These are phyloP conservation scores for Ptychochromis oligacanthus DNA, from an alignment of 2,113 vertebrate species.

Conservation along the genomic window DNA sequence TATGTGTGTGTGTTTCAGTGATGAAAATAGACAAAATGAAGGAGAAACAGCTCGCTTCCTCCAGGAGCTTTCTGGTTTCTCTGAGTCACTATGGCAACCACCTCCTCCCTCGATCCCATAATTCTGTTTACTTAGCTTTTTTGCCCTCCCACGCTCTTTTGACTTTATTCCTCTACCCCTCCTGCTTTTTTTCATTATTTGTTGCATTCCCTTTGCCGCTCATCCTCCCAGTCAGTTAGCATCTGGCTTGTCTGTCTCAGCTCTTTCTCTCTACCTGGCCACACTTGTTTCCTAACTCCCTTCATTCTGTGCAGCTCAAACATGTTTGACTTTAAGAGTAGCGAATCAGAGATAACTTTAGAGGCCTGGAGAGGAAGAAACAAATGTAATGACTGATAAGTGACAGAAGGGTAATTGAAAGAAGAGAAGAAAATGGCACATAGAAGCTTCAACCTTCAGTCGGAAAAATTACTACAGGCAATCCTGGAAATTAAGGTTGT, in stretches of 20 bases:
- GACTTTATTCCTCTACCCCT: conserved; percentile 11
- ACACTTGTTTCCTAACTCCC: background rate
- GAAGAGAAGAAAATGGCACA: background rate
- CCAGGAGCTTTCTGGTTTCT: conserved; percentile 59
- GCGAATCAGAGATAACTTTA: conserved; percentile 18
- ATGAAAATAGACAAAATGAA: conserved; percentile 70
- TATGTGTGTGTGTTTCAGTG: conserved; percentile 34
- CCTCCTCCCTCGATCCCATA: conserved; percentile 56
- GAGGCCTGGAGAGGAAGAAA: background rate
- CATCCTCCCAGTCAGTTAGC: background rate
- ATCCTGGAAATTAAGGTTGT: background rate
- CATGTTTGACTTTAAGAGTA: conserved; percentile 23
- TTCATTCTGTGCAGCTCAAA: background rate
- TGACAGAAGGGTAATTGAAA: background rate
- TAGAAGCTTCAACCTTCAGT: background rate
- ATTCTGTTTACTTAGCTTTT: conserved; percentile 65
- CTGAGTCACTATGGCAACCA: conserved; percentile 71
- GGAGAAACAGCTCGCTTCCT: conserved; percentile 72
- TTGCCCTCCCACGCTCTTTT: conserved; percentile 45
- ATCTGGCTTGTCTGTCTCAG: background rate
- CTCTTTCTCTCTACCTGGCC: background rate
- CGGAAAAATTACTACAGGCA: background rate
- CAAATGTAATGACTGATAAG: background rate
- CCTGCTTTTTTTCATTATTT: conserved; percentile 5
- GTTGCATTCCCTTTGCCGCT: conserved; percentile 9